phyloP scores from a whole-genome alignment of 2,888 invertebrate genomes.

The Phengaris arion region DNA sequence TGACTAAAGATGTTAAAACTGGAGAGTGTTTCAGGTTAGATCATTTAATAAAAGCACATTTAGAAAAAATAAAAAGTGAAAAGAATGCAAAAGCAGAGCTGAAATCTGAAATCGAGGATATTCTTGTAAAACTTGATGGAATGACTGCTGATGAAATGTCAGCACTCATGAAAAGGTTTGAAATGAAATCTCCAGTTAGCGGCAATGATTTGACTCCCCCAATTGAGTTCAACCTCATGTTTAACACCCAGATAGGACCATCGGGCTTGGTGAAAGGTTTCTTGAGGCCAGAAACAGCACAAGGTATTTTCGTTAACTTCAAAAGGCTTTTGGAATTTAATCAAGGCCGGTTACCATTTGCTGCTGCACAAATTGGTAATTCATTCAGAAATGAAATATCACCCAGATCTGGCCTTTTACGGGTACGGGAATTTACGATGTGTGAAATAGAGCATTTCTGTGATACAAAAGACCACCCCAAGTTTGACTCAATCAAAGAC shows the following conservation, averaged over 20 bases:
- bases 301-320: conserved; percentile 99
- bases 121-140: conserved; percentile 92
- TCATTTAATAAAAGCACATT: conserved; percentile 96
- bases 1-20: conserved; percentile 97
- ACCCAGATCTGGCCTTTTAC: conserved; percentile 95
- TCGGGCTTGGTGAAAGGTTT: conserved; percentile 96
- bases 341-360: conserved; percentile 97
- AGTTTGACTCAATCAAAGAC: conserved; percentile 89
- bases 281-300: conserved; percentile 98
- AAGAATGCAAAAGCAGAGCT: conserved; percentile 87
- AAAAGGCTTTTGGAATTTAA: conserved; percentile 98
- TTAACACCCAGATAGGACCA: conserved; percentile 98
- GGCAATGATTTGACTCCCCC: conserved; percentile 97
- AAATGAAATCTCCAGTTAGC: conserved; percentile 97
- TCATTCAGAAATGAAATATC: conserved; percentile 99
- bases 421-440: conserved; percentile 99
- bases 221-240: conserved; percentile 99
- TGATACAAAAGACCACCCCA: conserved; percentile 96
- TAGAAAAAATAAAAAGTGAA: conserved; percentile 91
- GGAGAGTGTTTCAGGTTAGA: conserved; percentile 99
- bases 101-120: conserved; percentile 87
- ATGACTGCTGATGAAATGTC: conserved; percentile 95
- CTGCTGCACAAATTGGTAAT: conserved; percentile 99
- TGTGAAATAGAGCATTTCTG: conserved; percentile 99
- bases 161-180: conserved; percentile 88